phyloP scores from a whole-genome alignment of 2,888 invertebrate species.

The Andrena trimmerana region DNA sequence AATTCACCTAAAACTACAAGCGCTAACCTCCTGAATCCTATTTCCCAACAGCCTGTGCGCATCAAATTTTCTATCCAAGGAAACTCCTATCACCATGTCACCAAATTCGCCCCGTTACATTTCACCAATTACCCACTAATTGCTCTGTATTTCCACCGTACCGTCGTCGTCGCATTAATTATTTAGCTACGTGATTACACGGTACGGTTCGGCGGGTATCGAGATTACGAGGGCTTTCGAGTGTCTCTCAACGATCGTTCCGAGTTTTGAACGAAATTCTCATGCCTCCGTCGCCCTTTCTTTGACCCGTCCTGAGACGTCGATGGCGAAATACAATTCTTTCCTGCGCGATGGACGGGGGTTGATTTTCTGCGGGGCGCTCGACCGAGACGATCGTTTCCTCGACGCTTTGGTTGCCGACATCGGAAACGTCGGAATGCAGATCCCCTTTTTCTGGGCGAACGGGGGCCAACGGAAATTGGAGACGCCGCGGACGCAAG shows the following conservation, averaged over 20 bases:
- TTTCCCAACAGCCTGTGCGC: not conserved
- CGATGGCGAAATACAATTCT: not conserved
- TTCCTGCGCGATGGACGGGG: not conserved
- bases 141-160: conserved; percentile 3
- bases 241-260: not conserved
- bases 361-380: not conserved
- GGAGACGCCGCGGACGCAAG: conserved; percentile 18
- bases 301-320: not conserved
- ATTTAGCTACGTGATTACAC: conserved; percentile 34
- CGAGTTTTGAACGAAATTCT: not conserved
- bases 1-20: too few species aligned
- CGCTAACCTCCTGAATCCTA: too few species aligned
- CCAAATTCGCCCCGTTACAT: conserved; percentile 14
- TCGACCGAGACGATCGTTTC: conserved; percentile 30
- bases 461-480: conserved; percentile 39
- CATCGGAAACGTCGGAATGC: conserved; percentile 33
- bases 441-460: conserved; percentile 27
- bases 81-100: not conserved
- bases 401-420: not conserved
- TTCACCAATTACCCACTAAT: conserved; percentile 34
- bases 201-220: not conserved
- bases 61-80: not conserved
- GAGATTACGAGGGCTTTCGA: conserved; percentile 28
- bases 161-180: conserved; percentile 24
- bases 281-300: not conserved